Conservation (phyloP, 1,140 invertebrate genomes). For the Lanistes nyassanus region DNA sequence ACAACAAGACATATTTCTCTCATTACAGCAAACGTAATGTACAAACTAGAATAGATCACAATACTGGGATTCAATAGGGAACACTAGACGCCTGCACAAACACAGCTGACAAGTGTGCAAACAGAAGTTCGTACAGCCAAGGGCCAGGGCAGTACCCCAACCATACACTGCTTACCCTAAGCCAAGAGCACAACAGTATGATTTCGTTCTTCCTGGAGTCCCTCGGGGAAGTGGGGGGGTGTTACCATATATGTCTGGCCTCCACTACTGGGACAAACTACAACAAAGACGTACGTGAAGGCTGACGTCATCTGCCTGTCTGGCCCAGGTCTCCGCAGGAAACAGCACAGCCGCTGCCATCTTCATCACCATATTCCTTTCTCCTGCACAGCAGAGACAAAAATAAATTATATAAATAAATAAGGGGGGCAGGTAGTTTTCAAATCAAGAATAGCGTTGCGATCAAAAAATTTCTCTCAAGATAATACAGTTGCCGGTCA, state of each 20-base stretch:
- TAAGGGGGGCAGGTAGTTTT: neutral
- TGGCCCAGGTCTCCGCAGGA: conserved; percentile 8
- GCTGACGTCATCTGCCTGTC: neutral
- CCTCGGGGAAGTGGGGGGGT: no score
- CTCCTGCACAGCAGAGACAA: conserved; percentile 1
- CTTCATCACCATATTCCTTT: conserved; percentile 15
- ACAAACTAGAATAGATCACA: no score
- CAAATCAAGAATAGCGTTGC: neutral
- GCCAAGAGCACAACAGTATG: no score
- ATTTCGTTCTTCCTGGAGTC: no score
- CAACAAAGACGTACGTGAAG: neutral
- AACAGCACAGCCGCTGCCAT: conserved; percentile 21
- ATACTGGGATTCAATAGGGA: no score
- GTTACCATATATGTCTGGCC: neutral
- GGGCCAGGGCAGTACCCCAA: no score
- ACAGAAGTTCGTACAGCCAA: no score
- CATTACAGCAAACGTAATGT: no score
- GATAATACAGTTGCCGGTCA: neutral
- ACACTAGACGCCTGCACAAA: no score
- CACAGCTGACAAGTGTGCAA: no score
- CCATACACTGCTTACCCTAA: no score
- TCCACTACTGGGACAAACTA: neutral
- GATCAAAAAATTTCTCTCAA: neutral
- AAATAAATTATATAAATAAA: neutral
- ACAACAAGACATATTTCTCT: no score